Evolutionary conservation across 1,140 invertebrate species (phyloP).

Genomic region (Cataglyphis hispanica): DNA sequence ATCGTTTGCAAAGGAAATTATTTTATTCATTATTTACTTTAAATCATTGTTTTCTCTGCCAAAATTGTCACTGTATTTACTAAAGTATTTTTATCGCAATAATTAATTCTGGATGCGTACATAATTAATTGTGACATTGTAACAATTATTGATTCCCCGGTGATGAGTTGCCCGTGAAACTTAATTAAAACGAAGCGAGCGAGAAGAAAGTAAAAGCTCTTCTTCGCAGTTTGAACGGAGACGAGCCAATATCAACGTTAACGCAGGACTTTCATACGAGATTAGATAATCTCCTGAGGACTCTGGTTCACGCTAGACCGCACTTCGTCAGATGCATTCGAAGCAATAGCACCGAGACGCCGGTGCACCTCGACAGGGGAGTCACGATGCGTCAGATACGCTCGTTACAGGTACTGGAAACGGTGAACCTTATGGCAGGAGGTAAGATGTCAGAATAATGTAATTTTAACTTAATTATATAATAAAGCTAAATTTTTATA

Average conservation of each 20-base stretch:
- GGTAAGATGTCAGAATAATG: slow-evolving; percentile 81
- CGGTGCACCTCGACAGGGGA: slow-evolving; percentile 92
- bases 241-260: slow-evolving; percentile 95
- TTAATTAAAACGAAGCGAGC: not conserved
- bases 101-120: not conserved
- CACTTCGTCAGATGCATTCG: slow-evolving; percentile 97
- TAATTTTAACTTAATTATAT: not conserved
- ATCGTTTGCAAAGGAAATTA: not conserved
- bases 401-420: slow-evolving; percentile 97
- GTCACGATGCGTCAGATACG: slow-evolving; percentile 95
- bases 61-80: not conserved
- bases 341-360: slow-evolving; percentile 93
- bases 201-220: not conserved
- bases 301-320: slow-evolving; percentile 96
- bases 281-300: slow-evolving; percentile 96
- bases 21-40: not conserved
- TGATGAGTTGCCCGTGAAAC: not conserved
- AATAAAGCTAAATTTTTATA: not conserved
- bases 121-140: not conserved
- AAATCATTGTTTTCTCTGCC: not conserved
- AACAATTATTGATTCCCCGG: not conserved
- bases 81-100: not conserved
- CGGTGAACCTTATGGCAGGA: slow-evolving; percentile 97
- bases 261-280: slow-evolving; percentile 98
- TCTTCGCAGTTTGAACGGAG: slow-evolving; percentile 90